phyloP scores from a whole-genome alignment of 1,140 invertebrate genomes.

The Hylyphantes graminicola region DNA sequence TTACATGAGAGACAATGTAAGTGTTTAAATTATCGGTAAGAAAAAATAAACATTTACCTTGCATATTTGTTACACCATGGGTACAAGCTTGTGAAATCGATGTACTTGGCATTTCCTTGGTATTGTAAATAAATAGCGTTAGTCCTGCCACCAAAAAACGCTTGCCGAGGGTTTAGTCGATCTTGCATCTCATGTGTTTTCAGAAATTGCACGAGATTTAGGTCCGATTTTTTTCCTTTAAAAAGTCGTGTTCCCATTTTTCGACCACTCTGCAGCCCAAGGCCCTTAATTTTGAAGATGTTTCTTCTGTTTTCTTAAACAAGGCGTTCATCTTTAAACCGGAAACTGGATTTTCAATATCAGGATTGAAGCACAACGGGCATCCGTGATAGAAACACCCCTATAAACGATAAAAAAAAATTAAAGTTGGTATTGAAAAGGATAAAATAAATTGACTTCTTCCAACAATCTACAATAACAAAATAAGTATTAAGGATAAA shows the following conservation, averaged over 20 bases:
- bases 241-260: constrained; percentile 15
- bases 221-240: no score
- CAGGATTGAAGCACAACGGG: neutral
- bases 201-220: neutral
- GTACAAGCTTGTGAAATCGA: constrained; percentile 7
- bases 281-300: no score
- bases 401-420: neutral
- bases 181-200: neutral
- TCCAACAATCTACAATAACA: no score
- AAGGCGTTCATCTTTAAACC: no score
- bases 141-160: neutral
- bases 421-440: no score
- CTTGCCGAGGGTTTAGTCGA: neutral
- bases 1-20: no score
- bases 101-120: neutral
- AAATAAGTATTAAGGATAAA: no score
- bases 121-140: neutral
- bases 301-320: no score
- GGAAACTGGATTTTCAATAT: neutral
- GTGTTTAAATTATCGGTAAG: no score
- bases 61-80: neutral
- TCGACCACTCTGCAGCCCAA: neutral
- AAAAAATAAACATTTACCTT: no score
- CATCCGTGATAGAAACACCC: neutral
- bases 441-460: neutral